Percentiles rank a stretch among this genome's conserved stretches.
phyloP scores from a whole-genome alignment of 2,113 vertebrate species.

The Xenus cinereus region DNA sequence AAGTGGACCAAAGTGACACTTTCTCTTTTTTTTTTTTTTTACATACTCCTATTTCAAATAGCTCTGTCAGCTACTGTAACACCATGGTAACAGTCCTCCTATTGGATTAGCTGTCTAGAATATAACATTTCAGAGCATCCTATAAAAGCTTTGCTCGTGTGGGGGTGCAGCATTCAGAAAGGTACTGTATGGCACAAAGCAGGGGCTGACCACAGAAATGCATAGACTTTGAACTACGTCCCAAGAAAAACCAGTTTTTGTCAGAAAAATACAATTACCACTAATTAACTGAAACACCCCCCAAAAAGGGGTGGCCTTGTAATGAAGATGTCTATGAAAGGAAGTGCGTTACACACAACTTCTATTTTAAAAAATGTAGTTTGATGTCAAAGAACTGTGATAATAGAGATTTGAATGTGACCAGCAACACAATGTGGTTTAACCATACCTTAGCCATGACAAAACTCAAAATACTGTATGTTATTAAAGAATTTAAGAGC shows the following conservation, averaged over 20 bases:
- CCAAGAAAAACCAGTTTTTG: neutral
- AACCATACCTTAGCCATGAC: constrained; percentile 1
- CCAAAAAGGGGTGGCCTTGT: neutral
- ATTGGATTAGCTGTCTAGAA: neutral
- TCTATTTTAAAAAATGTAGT: neutral
- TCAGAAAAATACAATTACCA: neutral
- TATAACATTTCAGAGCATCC: neutral
- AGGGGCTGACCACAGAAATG: neutral
- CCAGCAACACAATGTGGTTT: neutral
- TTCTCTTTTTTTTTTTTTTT: neutral
- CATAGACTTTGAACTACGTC: neutral
- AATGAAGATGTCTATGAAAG: neutral
- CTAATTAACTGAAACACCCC: neutral
- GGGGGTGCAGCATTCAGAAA: neutral
- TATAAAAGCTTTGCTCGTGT: neutral
- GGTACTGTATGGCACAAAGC: neutral
- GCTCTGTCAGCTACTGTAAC: neutral
- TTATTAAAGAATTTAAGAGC: constrained; percentile 48
- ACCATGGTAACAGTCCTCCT: neutral
- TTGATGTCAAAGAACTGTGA: constrained; percentile 19
- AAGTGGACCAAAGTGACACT: constrained; percentile 54
- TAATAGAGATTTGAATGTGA: neutral
- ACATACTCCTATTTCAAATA: neutral
- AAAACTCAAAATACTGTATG: constrained; percentile 41
- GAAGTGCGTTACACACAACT: neutral